phyloP scores from a whole-genome alignment of 1,140 invertebrate genomes.

The Drosophila equinoxialis region DNA sequence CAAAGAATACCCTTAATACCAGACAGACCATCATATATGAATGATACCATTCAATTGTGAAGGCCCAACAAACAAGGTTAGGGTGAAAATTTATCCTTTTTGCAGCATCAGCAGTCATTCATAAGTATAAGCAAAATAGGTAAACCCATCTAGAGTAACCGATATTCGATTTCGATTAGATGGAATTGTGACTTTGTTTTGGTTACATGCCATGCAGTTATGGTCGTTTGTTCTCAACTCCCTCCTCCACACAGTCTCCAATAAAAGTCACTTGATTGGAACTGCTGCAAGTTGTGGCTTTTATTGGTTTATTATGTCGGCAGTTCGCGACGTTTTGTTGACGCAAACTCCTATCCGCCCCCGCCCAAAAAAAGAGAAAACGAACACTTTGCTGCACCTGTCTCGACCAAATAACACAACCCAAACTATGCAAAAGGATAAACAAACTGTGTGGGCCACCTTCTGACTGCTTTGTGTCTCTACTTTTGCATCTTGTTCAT shows the following conservation, averaged over 20 bases:
- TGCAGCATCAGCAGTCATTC: neutral
- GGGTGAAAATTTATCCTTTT: neutral
- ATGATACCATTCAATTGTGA: neutral
- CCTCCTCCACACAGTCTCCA: constrained; percentile 25
- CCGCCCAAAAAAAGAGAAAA: constrained; percentile 8
- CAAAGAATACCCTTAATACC: constrained; percentile 28
- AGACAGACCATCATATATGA: neutral
- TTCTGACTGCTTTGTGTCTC: neutral
- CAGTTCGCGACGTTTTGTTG: constrained; percentile 29
- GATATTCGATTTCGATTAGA: neutral
- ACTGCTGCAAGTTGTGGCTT: constrained; percentile 74
- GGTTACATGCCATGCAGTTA: constrained; percentile 64
- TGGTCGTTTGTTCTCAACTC: constrained; percentile 63
- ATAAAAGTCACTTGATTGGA: constrained; percentile 80
- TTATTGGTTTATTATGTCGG: constrained; percentile 78
- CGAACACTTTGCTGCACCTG: constrained; percentile 36
- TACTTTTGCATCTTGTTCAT: constrained; percentile 14
- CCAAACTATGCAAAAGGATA: constrained; percentile 13
- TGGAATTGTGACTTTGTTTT: constrained; percentile 54
- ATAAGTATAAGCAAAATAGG: no score
- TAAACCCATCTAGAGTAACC: neutral
- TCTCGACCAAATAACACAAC: constrained; percentile 20
- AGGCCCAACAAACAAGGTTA: neutral
- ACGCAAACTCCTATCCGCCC: neutral
- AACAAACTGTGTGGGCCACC: constrained; percentile 23